Evolutionary conservation across 2,113 vertebrate species (phyloP), one percentile per base, ranked within the genome.

Genomic region (Notothenia coriiceps): DNA sequence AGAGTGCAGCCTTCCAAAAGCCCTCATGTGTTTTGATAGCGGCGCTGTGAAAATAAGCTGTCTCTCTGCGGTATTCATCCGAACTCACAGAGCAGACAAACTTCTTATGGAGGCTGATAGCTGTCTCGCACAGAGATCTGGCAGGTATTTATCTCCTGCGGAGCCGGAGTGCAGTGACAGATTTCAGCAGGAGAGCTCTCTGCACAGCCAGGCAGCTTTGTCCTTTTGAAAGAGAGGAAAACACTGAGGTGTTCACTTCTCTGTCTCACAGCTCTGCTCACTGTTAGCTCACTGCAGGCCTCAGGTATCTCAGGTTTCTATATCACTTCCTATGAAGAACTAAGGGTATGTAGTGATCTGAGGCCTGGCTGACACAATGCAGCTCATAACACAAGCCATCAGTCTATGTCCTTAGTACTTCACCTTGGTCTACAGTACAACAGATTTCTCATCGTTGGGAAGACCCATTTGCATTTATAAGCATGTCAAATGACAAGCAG

Each of bases 1-100:
- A 72, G 73, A 88, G 47, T 9, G 29, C 59, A 56, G 60, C 49
- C 40, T 73, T 44, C 56, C 35, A 20, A 63, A 71, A 50, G 47
- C 7, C 43, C 60, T 13, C 12, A 6, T 71, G 68, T 74, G 72
- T 74, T 77, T 74, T 65, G 29, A 4, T 52, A 85, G 66, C 54
- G 44, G 63, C 35, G 49, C 25, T 40, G 33, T 60, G 54, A 60
- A 57, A 29, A 62, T 65, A 22, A 57, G 79, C 20, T 0, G 22
- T 49, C 76, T 70, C 67, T 77, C 60, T 66, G 59, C 3, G 44
- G 0, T 14, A 2, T 61, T 68, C 25, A 4, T 52, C 7, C 18
- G 29, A 5, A 75, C n/a, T 57, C 63, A 80, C 68, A 73, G 22
- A 13, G 15, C 25, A 29, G 64, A 59, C 35, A 68, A 35, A 59